Evolutionary conservation across 1,140 invertebrate genomes (phyloP).

Genomic region (Drosophila busckii): DNA sequence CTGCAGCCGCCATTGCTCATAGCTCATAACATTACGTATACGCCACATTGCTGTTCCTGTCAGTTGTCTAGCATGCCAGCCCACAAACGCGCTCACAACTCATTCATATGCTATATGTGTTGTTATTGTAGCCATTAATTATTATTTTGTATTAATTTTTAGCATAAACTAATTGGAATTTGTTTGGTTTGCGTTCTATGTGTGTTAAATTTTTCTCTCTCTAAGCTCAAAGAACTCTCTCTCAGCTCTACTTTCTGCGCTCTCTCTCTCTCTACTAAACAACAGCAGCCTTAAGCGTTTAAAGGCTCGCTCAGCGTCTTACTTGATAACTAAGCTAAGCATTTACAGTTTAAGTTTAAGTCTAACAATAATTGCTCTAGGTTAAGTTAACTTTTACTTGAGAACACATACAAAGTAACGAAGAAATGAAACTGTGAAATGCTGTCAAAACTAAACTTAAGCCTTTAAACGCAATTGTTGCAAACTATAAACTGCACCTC

Average conservation of each 20-base stretch:
- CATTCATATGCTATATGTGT: conserved; percentile 13
- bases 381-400: conserved; percentile 53
- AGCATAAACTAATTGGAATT: conserved; percentile 59
- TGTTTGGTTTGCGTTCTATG: conserved; percentile 63
- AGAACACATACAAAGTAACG: conserved; percentile 56
- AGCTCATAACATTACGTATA: conserved; percentile 33
- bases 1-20: too few species aligned
- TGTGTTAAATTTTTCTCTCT: conserved; percentile 78
- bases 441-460: background rate
- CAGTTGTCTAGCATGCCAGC: conserved; percentile 49
- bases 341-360: conserved; percentile 44
- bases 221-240: conserved; percentile 20
- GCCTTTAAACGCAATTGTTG: conserved; percentile 7
- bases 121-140: conserved; percentile 47
- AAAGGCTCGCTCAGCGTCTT: conserved; percentile 1
- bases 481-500: too few species aligned
- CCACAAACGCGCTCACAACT: background rate
- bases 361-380: conserved; percentile 44
- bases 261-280: conserved; percentile 30
- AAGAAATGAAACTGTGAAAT: background rate
- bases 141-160: conserved; percentile 25
- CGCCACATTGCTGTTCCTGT: conserved; percentile 50
- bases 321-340: conserved; percentile 47
- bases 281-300: conserved; percentile 10
- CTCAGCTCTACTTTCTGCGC: conserved; percentile 31